phyloP scores from a whole-genome alignment of 1,140 invertebrate genomes.

The Zaprionus lachaisei region DNA sequence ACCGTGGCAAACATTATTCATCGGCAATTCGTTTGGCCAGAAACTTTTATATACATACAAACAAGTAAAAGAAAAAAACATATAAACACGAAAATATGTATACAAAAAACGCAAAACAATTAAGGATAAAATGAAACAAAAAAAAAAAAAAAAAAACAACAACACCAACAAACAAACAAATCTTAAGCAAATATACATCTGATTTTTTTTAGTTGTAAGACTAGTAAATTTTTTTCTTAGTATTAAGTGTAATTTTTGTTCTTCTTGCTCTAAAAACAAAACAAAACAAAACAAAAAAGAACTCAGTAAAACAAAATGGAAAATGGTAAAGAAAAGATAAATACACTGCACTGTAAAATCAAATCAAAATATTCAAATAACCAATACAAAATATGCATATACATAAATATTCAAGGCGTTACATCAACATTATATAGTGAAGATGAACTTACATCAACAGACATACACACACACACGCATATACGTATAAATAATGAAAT shows the following conservation, averaged over 20 bases:
- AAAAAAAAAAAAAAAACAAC: slow-evolving; percentile 18
- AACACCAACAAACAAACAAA: slow-evolving; percentile 48
- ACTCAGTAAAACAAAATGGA: slow-evolving; percentile 28
- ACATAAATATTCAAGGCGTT: slow-evolving; percentile 72
- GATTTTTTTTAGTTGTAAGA: slow-evolving; percentile 81
- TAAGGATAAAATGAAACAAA: slow-evolving; percentile 17
- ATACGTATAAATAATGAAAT: slow-evolving; percentile 73
- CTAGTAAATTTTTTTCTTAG: slow-evolving; percentile 84
- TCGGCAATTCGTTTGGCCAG: slow-evolving; percentile 39
- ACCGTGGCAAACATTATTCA: slow-evolving; percentile 47
- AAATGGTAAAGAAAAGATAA: slow-evolving; percentile 20
- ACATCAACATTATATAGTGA: slow-evolving; percentile 58
- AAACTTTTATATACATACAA: slow-evolving; percentile 68
- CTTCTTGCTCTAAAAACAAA: slow-evolving; percentile 76
- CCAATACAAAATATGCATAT: slow-evolving; percentile 64
- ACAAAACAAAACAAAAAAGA: neutral
- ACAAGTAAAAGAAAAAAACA: slow-evolving; percentile 48
- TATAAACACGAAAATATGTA: slow-evolving; percentile 58
- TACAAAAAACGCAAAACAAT: slow-evolving; percentile 31
- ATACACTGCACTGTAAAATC: slow-evolving; percentile 47
- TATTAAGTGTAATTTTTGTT: slow-evolving; percentile 80
- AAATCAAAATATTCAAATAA: slow-evolving; percentile 73
- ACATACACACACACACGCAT: slow-evolving; percentile 45
- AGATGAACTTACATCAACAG: slow-evolving; percentile 21
- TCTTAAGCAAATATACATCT: slow-evolving; percentile 81